Base-by-base conservation (phyloP, 2,797 vertebrate genomes). In the Allobates femoralis region DNA sequence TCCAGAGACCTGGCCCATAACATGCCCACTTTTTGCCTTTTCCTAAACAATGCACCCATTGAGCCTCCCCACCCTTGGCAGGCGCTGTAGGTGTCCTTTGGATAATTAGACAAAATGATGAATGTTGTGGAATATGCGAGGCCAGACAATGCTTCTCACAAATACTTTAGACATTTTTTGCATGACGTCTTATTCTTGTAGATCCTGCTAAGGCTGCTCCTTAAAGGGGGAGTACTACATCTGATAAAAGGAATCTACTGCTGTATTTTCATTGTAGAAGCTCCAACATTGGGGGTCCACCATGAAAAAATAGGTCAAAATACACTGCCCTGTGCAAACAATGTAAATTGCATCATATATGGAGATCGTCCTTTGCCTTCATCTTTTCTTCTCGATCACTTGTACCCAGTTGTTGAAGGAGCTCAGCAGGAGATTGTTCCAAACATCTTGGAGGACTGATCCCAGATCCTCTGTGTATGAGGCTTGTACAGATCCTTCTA, bases 21-120 rank as follows among this genome's bases (percentile, higher is more conserved):
- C 69, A 85, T 89, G 91, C 91, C 92, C 91, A 90, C 91, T 92
- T 88, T 73, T 81, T 92, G 90, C 90, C 91, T 89, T 94, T 93
- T 93, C 55, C 62, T 3, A 67, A 91, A 95, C 95, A 95, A 93
- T 94, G 92, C 73, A 34, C 50, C 5, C 90, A 92, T 91, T 94
- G 93, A 94, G 83, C 30, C 16, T 71, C 88, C 69, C 88, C 92
- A 92, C 85, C 60, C 18, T 18, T 41, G 77, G 26, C 89, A 87
- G 90, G 90, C 91, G 91, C 94, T 91, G 94, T 95, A 94, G 94
- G 95, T 94, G 94, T 93, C 89, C 91, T 66, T 16, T 66, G 50
- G 84, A 85, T 79, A 18, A 28, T 30, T 19, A 67, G 46, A 78
- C 60, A 69, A 46, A 55, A 46, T 78, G 81, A 50, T 12, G 2